Evolutionary conservation across 2,797 vertebrate species (phyloP).

Genomic region (Sebastes hubbsi): DNA sequence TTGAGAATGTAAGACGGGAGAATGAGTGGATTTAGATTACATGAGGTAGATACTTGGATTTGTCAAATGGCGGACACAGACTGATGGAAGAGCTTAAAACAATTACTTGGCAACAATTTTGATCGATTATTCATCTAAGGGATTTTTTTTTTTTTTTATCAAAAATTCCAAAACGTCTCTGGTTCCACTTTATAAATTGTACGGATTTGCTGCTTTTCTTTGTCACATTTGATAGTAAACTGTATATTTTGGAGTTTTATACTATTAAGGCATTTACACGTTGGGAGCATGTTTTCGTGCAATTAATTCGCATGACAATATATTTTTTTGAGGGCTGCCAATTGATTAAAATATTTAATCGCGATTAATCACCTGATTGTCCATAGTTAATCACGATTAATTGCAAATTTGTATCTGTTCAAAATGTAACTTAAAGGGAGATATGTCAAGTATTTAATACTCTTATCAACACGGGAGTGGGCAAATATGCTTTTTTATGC

Average conservation of each 20-base stretch:
- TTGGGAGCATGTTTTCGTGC: no score
- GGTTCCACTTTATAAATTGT: background rate
- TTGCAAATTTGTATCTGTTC: no score
- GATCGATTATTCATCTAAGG: background rate
- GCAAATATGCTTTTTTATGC: no score
- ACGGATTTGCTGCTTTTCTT: background rate
- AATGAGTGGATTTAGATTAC: slow-evolving; percentile 29
- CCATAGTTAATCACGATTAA: no score
- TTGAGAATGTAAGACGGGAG: slow-evolving; percentile 17
- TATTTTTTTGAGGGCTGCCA: no score
- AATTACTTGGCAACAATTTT: background rate
- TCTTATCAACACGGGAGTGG: no score
- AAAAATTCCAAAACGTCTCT: background rate
- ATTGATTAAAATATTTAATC: no score
- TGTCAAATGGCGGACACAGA: background rate
- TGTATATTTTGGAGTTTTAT: background rate
- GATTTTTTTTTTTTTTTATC: background rate
- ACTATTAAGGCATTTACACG: no score
- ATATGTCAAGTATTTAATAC: no score
- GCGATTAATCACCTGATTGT: no score
- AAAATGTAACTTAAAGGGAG: no score
- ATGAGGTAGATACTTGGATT: background rate
- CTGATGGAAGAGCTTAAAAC: slow-evolving; percentile 8
- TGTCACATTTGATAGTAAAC: background rate
- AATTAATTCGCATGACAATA: no score